Percentiles rank a stretch among this genome's conserved stretches.
phyloP scores from a whole-genome alignment of 2,797 vertebrate genomes.

The Champsocephalus gunnari region DNA sequence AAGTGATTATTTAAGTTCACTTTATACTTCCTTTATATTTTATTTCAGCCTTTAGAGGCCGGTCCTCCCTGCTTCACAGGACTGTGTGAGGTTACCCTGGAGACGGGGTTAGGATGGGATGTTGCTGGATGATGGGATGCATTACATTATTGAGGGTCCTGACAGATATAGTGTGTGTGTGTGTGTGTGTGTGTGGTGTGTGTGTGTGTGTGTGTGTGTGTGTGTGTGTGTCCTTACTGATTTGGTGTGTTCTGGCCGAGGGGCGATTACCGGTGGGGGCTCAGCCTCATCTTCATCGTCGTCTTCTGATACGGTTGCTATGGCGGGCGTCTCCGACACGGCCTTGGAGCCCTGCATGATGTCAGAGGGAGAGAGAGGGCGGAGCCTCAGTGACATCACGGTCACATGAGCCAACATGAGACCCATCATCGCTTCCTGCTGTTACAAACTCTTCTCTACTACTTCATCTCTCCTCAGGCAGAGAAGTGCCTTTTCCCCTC shows the following conservation, averaged over 20 bases:
- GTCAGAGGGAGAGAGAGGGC: constrained; percentile 50
- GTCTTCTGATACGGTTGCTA: constrained; percentile 93
- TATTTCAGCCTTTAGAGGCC: no score
- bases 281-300: constrained; percentile 89
- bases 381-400: constrained; percentile 58
- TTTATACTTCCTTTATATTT: not conserved
- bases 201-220: no score
- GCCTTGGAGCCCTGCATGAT: constrained; percentile 88
- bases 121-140: no score
- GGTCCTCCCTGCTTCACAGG: not conserved
- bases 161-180: no score
- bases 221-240: constrained; percentile 85
- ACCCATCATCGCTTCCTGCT: constrained; percentile 57
- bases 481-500: not conserved
- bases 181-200: no score
- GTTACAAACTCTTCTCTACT: constrained; percentile 20
- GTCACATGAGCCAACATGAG: constrained; percentile 56
- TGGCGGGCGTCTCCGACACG: constrained; percentile 91
- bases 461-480: constrained; percentile 18
- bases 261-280: constrained; percentile 93
- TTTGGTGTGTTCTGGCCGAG: constrained; percentile 95
- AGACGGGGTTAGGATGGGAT: no score
- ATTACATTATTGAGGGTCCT: no score
- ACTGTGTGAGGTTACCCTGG: no score
- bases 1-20: not conserved